Evolutionary conservation across 2,797 vertebrate genomes (phyloP).

Genomic region (Emys orbicularis): DNA sequence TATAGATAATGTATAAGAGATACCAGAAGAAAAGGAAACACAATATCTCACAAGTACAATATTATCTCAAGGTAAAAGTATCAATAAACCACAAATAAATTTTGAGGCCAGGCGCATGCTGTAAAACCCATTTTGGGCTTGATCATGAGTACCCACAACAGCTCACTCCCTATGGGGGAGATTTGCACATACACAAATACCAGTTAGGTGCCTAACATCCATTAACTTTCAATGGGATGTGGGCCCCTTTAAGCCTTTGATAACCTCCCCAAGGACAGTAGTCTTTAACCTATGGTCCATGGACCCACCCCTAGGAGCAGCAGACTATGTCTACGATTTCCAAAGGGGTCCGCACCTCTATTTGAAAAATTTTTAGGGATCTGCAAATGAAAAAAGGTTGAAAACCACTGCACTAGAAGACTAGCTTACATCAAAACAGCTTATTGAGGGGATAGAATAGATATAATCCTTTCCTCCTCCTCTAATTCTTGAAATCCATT

Average conservation of each 20-base stretch:
- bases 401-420: background rate
- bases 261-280: conserved; percentile 19
- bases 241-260: conserved; percentile 20
- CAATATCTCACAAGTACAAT: background rate
- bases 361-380: background rate
- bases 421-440: background rate
- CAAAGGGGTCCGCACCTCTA: background rate
- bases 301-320: background rate
- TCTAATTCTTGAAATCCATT: conserved; percentile 19
- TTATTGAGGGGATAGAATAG: background rate
- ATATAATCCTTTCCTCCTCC: conserved; percentile 11
- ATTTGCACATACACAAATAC: conserved; percentile 32
- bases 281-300: background rate
- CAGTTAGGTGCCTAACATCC: conserved; percentile 32
- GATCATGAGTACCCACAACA: background rate
- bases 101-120: conserved; percentile 5
- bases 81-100: background rate
- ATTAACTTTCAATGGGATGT: conserved; percentile 21
- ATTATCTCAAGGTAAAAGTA: conserved; percentile 22
- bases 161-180: background rate
- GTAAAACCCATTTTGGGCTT: background rate
- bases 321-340: background rate
- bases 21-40: background rate
- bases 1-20: background rate
- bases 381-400: background rate